Percentiles rank a stretch among this genome's conserved stretches.
These are phyloP conservation scores for Cyanoderma ruficeps DNA, from an alignment of 2,113 vertebrate species.

Conservation along the genomic window DNA sequence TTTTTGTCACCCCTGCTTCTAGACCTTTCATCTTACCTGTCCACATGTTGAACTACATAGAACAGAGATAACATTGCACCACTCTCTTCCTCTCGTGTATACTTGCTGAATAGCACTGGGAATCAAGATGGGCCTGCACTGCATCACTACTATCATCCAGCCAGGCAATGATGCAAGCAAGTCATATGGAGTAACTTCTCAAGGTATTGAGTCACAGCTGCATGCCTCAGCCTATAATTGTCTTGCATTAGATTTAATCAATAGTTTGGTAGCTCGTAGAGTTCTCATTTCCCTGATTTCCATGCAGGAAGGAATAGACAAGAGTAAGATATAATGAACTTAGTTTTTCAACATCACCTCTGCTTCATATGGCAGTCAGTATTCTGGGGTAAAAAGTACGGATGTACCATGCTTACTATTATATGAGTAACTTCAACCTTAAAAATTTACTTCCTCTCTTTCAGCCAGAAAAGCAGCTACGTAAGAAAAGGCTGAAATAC, in stretches of 20 bases:
- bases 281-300: background rate
- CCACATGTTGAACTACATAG: background rate
- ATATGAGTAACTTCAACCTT: background rate
- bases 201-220: background rate
- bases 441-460: background rate
- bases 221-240: background rate
- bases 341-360: background rate
- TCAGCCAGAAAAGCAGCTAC: background rate
- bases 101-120: background rate
- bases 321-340: background rate
- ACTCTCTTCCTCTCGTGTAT: background rate
- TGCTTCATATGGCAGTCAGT: background rate
- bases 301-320: background rate
- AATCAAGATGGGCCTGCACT: background rate
- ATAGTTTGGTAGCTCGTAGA: background rate
- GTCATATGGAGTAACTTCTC: background rate
- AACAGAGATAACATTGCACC: rapidly evolving
- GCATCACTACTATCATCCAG: background rate
- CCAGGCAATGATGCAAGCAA: background rate
- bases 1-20: background rate
- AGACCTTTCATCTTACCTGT: background rate
- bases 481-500: background rate
- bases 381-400: background rate
- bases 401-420: background rate
- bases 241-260: background rate